Evolutionary conservation across 2,113 vertebrate species (phyloP).

Genomic region (Ranitomeya variabilis): DNA sequence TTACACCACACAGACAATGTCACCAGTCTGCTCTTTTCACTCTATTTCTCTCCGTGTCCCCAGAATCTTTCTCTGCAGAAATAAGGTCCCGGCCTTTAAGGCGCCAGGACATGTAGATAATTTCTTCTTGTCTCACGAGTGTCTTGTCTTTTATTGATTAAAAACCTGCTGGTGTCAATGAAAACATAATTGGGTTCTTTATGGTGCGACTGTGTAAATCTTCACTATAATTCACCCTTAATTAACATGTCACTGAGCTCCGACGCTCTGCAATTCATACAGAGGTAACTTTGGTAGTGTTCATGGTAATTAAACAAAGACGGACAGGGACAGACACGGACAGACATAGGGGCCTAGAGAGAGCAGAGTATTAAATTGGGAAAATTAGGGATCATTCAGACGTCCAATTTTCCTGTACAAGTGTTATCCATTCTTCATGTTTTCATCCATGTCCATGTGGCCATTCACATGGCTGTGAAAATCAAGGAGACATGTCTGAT

Average conservation of each 20-base stretch:
- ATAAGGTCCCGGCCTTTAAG: slow-evolving; percentile 24
- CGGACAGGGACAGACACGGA: not conserved
- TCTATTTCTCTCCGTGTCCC: not conserved
- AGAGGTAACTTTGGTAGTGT: not conserved
- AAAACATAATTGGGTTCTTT: slow-evolving; percentile 7
- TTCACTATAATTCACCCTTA: not conserved
- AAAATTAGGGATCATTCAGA: too few relatives aligned
- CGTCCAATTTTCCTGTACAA: too few relatives aligned
- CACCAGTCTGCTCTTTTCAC: slow-evolving; percentile 11
- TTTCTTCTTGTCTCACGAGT: slow-evolving; percentile 12
- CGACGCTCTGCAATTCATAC: not conserved
- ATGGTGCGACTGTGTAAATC: not conserved
- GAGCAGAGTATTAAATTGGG: not conserved
- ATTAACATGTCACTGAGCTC: not conserved
- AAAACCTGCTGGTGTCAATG: slow-evolving; percentile 1
- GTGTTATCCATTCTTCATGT: too few relatives aligned
- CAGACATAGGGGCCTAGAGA: not conserved
- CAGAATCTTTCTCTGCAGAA: slow-evolving; percentile 3
- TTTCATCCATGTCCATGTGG: too few relatives aligned
- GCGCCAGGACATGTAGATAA: slow-evolving; percentile 8
- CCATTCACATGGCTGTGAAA: too few relatives aligned
- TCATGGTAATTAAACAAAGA: not conserved
- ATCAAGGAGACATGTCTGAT: too few relatives aligned
- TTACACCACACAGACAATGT: slow-evolving; percentile 31
- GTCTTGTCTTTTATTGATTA: slow-evolving; percentile 38